phyloP scores from a whole-genome alignment of 2,113 vertebrate genomes.

The Bucco capensis region DNA sequence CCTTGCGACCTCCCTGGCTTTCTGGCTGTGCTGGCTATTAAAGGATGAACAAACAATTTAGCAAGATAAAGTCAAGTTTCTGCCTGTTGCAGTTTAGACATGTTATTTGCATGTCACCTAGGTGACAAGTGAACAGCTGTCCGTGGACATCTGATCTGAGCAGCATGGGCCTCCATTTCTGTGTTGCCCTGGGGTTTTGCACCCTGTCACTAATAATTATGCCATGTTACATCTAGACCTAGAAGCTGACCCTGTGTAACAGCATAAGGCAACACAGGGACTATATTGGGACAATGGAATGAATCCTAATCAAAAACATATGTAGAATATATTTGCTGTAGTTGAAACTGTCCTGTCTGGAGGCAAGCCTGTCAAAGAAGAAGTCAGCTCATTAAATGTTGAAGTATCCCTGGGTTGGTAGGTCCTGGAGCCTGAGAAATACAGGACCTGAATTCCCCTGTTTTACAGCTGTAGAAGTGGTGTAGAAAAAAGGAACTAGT shows the following conservation, averaged over 20 bases:
- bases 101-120: neutral
- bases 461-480: neutral
- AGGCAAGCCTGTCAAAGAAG: neutral
- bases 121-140: neutral
- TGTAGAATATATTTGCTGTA: neutral
- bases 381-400: neutral
- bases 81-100: neutral
- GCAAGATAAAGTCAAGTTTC: neutral
- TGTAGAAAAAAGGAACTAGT: neutral
- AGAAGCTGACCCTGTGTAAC: constrained; percentile 19
- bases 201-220: constrained; percentile 24
- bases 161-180: neutral
- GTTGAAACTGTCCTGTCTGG: constrained; percentile 17
- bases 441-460: neutral
- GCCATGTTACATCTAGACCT: neutral
- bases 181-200: neutral
- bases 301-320: constrained; percentile 22
- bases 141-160: neutral
- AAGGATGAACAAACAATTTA: neutral
- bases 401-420: neutral
- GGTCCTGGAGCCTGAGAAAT: constrained; percentile 9
- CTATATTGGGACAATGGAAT: neutral
- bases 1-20: neutral
- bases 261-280: neutral
- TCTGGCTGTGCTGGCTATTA: neutral